Evolutionary conservation across 2,888 invertebrate species (phyloP), one percentile per base, ranked within the genome.

Genomic region (Cheilosia scutellata): DNA sequence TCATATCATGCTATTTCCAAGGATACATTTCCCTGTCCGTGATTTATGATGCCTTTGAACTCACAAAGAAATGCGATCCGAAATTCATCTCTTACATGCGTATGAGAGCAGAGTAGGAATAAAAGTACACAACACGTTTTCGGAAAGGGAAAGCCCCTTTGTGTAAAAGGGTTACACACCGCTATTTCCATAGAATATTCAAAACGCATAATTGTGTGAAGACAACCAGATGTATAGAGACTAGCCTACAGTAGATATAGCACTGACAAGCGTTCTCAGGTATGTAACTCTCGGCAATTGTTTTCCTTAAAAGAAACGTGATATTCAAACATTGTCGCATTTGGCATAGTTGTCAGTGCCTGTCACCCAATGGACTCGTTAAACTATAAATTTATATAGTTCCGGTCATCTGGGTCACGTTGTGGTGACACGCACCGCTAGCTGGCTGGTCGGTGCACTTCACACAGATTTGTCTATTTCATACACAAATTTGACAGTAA

Each of bases 341-440:
- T 63, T 74, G 63, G 37, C 75, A 65, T 29, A 29, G 58, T 70
- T 9, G 2, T 25, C 9, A n/a, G 5, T 31, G 16, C n/a, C 20
- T 49, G 51, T 55, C 75, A 40, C 65, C 65, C 74, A 31, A 40
- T 40, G 47, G 66, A 31, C 16, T 62, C 72, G 16, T 49, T 51
- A 29, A 49, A 25, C 42, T 44, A 9, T 31, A 58, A 76, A 58
- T 20, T 20, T 20, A 20, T 58, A 60, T 42, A 66, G 76, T 76
- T 66, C 76, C 76, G 66, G 66, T 66, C 49, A 76, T 66, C 25
- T 51, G 76, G 76, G 76, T 76, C 76, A 66, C 66, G 65, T 62
- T 53, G 62, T 16, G 20, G 37, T 42, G 7, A 2, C n/a, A 5
- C 25, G 27, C 40, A 71, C 1, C 4, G 4, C 13, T 20, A 2